Percentiles rank a stretch among this genome's conserved stretches.
phyloP scores from a whole-genome alignment of 1,140 invertebrate genomes.

The Drosophila mojavensis region DNA sequence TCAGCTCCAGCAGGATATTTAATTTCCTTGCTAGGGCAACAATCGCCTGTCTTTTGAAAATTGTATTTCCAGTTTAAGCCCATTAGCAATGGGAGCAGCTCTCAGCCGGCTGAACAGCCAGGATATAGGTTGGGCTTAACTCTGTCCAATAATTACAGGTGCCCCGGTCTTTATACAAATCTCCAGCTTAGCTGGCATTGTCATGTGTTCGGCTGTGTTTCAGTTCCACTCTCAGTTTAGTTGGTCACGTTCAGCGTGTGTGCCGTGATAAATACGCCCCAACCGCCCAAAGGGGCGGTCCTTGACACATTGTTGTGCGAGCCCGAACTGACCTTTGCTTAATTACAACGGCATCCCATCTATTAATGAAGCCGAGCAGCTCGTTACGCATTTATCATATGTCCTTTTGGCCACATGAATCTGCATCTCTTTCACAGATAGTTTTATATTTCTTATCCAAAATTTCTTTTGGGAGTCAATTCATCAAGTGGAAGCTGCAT shows the following conservation, averaged over 20 bases:
- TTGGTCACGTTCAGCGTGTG: slow-evolving; percentile 51
- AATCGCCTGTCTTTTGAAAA: slow-evolving; percentile 38
- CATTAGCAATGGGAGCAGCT: slow-evolving; percentile 28
- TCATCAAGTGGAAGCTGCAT: background rate
- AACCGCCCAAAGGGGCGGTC: slow-evolving; percentile 31
- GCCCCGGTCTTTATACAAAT: slow-evolving; percentile 36
- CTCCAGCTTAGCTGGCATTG: slow-evolving; percentile 36
- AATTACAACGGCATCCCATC: slow-evolving; percentile 61
- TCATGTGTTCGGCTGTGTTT: background rate
- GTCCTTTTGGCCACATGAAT: slow-evolving; percentile 9
- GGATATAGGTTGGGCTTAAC: slow-evolving; percentile 3
- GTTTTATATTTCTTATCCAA: too few species aligned
- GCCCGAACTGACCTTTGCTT: slow-evolving; percentile 57
- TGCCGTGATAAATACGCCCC: slow-evolving; percentile 54
- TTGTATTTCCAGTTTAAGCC: slow-evolving; percentile 44
- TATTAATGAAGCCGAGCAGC: slow-evolving; percentile 55
- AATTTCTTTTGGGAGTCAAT: background rate
- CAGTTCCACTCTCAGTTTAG: slow-evolving; percentile 5
- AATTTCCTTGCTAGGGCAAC: slow-evolving; percentile 55
- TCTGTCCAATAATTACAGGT: slow-evolving; percentile 51
- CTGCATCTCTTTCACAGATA: too few species aligned
- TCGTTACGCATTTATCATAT: slow-evolving; percentile 3
- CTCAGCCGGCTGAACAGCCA: background rate
- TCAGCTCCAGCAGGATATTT: slow-evolving; percentile 57
- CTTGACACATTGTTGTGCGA: slow-evolving; percentile 61